phyloP scores from a whole-genome alignment of 2,113 vertebrate genomes.

The Thinocorus orbignyianus region DNA sequence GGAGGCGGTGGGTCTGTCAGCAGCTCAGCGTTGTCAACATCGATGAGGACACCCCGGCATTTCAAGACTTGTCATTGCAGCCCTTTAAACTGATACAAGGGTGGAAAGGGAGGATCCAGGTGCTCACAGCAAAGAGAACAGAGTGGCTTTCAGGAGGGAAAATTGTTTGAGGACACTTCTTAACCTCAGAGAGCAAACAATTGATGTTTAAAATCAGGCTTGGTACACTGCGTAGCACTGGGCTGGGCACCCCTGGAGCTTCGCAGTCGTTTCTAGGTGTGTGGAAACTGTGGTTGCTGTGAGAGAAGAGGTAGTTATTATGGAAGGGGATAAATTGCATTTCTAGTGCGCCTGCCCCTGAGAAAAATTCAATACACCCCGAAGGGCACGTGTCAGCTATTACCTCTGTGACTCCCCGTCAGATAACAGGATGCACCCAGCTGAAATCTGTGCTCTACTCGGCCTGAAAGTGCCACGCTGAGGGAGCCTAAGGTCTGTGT shows the following conservation, averaged over 20 bases:
- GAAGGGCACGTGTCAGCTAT: background rate
- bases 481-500: background rate
- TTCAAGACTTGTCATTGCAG: background rate
- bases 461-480: background rate
- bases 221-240: background rate
- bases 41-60: fast-evolving
- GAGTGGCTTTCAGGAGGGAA: background rate
- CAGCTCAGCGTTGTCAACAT: background rate
- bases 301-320: background rate
- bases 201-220: background rate
- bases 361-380: background rate
- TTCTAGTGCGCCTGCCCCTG: background rate
- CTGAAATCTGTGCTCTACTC: background rate
- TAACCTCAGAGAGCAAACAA: fast-evolving
- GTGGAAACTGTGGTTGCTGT: background rate
- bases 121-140: background rate
- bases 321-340: background rate
- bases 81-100: background rate
- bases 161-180: background rate
- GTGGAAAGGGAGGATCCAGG: background rate
- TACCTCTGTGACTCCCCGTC: background rate
- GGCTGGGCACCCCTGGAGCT: background rate
- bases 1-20: background rate
- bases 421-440: background rate
- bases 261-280: background rate